Evolutionary conservation across 2,888 invertebrate species (phyloP), one percentile per base, ranked within the genome.

Genomic region (Tetragnatha montana): DNA sequence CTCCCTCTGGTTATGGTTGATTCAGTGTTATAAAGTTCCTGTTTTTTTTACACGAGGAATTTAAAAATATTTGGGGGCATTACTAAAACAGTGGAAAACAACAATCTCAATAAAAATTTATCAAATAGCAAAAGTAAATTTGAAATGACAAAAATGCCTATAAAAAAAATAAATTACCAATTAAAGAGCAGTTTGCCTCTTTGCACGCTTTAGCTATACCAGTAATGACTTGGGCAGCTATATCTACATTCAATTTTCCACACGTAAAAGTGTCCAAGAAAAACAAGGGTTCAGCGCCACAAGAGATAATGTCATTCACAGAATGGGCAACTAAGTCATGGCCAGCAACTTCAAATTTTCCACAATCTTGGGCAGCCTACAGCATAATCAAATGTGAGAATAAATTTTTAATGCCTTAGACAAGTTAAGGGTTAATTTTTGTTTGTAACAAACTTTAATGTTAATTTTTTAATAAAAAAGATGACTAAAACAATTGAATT

Each of bases 191-290:
- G 0, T 96, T 96, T 0, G 98, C 96, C 93, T 95, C 94, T 81
- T 95, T 94, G 93, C 99, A 99, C 0, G 98, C 99, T 91, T 97
- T 96, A 0, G 97, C 96, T 91, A 99, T 96, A 0, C 99, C 98
- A 91, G 95, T 95, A 10, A 99, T 95, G 17, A 99, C 97, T 91
- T 96, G 94, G 6, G 95, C 95, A 0, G 98, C 97, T 0, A 96
- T 94, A 0, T 95, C 94, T 0, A 97, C 96, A 92, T 98, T 95
- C 90, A 99, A 94, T 83, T 96, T 95, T 0, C 98, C 98, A 93
- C 98, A 97, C 22, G 99, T 98, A 94, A 97, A 98, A 93, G 99
- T 99, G 94, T 99, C 99, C 19, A 99, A 94, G 94, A 99, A 99
- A 92, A 97, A 98, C 92, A 99, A 95, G 0, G 99, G 98, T 92